phyloP scores from a whole-genome alignment of 2,113 vertebrate genomes.

The Notarius lentiginosus region DNA sequence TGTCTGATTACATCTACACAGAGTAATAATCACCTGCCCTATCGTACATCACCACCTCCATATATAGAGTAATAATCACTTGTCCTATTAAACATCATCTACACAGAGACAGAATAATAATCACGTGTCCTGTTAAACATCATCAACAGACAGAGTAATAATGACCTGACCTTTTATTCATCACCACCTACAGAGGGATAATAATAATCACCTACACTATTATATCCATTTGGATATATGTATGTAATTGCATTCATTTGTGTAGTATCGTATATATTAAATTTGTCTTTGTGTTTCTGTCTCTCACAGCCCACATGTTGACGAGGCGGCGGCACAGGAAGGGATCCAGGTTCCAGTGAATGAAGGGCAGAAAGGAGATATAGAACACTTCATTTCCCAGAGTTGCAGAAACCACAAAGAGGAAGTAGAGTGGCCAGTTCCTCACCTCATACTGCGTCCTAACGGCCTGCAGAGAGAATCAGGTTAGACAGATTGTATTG shows the following conservation, averaged over 20 bases:
- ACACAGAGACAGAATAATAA: neutral
- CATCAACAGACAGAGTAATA: neutral
- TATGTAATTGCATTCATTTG: neutral
- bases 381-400: slow-evolving; percentile 92
- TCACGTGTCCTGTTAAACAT: neutral
- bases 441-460: slow-evolving; percentile 78
- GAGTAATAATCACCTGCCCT: neutral
- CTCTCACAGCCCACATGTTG: slow-evolving; percentile 87
- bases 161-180: neutral
- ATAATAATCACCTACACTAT: neutral
- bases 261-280: neutral
- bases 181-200: neutral
- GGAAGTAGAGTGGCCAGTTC: slow-evolving; percentile 84
- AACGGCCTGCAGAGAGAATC: neutral
- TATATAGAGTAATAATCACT: neutral
- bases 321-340: slow-evolving; percentile 87
- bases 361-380: slow-evolving; percentile 90
- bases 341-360: slow-evolving; percentile 89
- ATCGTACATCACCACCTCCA: neutral
- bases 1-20: too few species aligned
- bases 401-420: slow-evolving; percentile 86
- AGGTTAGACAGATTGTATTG: neutral
- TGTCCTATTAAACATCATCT: neutral
- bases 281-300: neutral
- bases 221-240: neutral